These are phyloP conservation scores for Saccopteryx leptura DNA, from an alignment of 2,113 vertebrate genomes.

Conservation along the genomic window DNA sequence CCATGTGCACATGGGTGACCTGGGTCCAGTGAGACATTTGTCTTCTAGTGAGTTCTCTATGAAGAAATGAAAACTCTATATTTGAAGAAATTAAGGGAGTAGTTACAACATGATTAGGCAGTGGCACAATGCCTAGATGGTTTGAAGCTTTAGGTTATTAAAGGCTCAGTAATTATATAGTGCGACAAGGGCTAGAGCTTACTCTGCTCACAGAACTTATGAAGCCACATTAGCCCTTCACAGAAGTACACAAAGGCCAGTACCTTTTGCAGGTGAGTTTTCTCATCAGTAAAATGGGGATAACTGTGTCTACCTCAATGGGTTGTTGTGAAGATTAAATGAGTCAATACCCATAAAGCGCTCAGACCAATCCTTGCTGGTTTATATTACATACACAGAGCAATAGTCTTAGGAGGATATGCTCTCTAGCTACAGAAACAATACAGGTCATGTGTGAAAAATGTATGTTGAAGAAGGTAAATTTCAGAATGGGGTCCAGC, in stretches of 20 bases:
- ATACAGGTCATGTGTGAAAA: constrained; percentile 6
- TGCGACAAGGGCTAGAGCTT: background rate
- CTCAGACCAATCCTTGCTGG: background rate
- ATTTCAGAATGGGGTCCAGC: background rate
- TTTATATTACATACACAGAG: background rate
- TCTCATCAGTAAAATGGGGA: constrained; percentile 47
- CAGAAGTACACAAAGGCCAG: background rate
- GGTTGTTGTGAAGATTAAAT: constrained; percentile 10
- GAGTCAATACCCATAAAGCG: background rate
- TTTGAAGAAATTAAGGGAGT: constrained; percentile 58
- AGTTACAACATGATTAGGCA: background rate
- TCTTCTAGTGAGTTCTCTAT: constrained; percentile 49
- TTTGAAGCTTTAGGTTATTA: background rate
- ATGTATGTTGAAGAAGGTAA: background rate
- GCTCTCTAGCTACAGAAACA: constrained; percentile 11
- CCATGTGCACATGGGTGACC: background rate
- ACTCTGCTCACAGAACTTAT: background rate
- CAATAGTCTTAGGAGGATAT: constrained; percentile 10
- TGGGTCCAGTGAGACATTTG: background rate
- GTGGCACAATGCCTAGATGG: background rate
- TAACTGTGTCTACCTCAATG: background rate
- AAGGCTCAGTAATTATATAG: constrained; percentile 24
- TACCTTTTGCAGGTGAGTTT: background rate
- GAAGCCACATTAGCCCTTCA: background rate
- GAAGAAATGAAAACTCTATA: constrained; percentile 56